Evolutionary conservation across 2,888 invertebrate genomes (phyloP), one percentile per base, ranked within the genome.

Genomic region (Drosophila niveifrons): DNA sequence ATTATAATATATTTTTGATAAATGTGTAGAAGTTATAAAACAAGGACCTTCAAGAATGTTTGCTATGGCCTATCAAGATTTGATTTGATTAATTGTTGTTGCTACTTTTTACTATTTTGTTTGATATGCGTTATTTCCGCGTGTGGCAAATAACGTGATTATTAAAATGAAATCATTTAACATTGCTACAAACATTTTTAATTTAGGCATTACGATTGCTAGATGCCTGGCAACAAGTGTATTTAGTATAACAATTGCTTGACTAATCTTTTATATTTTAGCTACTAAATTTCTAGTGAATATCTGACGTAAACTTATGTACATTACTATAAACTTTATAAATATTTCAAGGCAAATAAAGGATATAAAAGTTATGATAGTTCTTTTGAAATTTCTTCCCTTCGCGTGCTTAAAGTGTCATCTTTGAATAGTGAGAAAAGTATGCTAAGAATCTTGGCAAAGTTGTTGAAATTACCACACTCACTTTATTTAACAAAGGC

Each of bases 391-490:
- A 23, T 23, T 10, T 6, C 8, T 2, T 17, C 15, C 17, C 43
- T 15, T 68, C 18, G 59, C 69, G 55, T 68, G 53, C 46, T 18
- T 7, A 2, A 41, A 43, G 44, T 67, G 67, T 17, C 58, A 47
- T 47, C 39, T 28, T 28, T n/a, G 9, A 36, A 28, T 11, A 36
- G 34, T 36, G 18, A 56, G 11, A 41, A 23, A 55, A 29, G 52
- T 48, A 3, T 53, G 50, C 47, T 41, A 4, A 18, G 18, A 67
- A 51, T 70, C 53, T 62, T 68, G 28, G n/a, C 56, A 62, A 66
- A 71, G 63, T 72, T 74, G 65, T 72, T 55, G 39, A 61, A 71
- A 64, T 57, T 76, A 51, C 70, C 67, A 66, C 75, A 75, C 31
- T 53, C 66, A 78, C 57, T 36, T 31, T 52, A 44, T 34, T 70